Conservation (phyloP, 1,140 invertebrate genomes). For the Cotesia chilonis region DNA sequence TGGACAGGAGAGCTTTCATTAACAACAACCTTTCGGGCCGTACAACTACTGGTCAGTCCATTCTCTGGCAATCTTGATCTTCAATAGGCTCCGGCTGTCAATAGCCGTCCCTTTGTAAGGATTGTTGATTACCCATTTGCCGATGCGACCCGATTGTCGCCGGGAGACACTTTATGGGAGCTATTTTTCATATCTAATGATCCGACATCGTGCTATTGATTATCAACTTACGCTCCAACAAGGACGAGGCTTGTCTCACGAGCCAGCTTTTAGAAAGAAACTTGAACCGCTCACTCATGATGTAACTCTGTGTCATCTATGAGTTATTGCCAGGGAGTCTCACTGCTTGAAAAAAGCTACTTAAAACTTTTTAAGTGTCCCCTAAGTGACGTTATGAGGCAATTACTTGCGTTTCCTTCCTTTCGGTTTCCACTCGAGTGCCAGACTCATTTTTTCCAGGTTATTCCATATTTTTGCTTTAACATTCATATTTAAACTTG, state of each 20-base stretch:
- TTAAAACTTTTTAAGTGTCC: slow-evolving; percentile 56
- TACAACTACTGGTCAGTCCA: too few species aligned
- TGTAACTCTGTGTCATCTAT: slow-evolving; percentile 45
- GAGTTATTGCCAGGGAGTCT: slow-evolving; percentile 37
- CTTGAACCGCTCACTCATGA: slow-evolving; percentile 30
- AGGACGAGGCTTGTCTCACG: too few species aligned
- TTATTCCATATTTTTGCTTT: slow-evolving; percentile 18
- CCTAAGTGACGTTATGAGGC: slow-evolving; percentile 50
- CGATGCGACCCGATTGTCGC: too few species aligned
- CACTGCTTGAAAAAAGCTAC: slow-evolving; percentile 44
- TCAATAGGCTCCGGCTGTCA: slow-evolving; percentile 24
- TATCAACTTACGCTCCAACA: too few species aligned
- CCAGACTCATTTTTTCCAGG: slow-evolving; percentile 24
- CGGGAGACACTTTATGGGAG: too few species aligned
- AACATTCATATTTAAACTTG: background rate
- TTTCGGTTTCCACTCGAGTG: slow-evolving; percentile 41
- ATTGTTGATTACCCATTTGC: too few species aligned
- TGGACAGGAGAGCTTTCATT: too few species aligned
- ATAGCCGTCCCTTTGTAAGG: slow-evolving; percentile 10
- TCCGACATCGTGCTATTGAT: too few species aligned
- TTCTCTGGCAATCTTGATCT: too few species aligned
- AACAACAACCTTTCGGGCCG: too few species aligned
- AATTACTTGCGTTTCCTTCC: slow-evolving; percentile 50
- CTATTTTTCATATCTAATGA: too few species aligned
- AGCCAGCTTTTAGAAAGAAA: background rate